Conservation (phyloP, 1,140 invertebrate genomes). For the Calephelis nemesis region DNA sequence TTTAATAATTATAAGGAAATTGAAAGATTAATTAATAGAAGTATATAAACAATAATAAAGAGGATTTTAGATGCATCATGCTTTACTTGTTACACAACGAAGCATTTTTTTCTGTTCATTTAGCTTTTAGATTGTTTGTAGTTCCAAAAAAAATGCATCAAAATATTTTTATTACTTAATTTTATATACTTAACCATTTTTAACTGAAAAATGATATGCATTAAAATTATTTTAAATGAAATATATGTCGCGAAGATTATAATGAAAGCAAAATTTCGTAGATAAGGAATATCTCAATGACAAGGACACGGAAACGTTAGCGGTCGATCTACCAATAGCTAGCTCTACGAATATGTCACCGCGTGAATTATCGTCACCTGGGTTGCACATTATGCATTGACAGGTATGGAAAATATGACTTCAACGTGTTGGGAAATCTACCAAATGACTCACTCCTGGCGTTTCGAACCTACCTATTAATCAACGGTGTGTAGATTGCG, state of each 20-base stretch:
- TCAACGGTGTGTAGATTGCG: slow-evolving; percentile 51
- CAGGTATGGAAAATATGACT: slow-evolving; percentile 9
- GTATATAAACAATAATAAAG: too few relatives aligned
- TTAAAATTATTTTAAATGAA: too few relatives aligned
- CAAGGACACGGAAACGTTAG: slow-evolving; percentile 5
- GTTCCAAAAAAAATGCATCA: too few relatives aligned
- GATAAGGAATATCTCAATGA: slow-evolving; percentile 8
- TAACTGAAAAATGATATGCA: too few relatives aligned
- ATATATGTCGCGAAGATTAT: neutral
- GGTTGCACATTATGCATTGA: slow-evolving; percentile 7
- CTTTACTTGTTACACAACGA: too few relatives aligned
- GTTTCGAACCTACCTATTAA: slow-evolving; percentile 62
- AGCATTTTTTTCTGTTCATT: too few relatives aligned
- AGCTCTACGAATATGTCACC: slow-evolving; percentile 2
- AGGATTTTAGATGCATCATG: too few relatives aligned
- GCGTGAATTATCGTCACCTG: slow-evolving; percentile 3
- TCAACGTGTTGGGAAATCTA: slow-evolving; percentile 24
- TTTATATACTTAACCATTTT: too few relatives aligned
- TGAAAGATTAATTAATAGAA: too few relatives aligned
- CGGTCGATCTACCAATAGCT: neutral
- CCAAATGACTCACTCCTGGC: slow-evolving; percentile 53
- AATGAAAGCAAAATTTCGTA: neutral
- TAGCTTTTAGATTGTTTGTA: too few relatives aligned
- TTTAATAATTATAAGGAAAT: too few relatives aligned
- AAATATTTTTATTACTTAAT: too few relatives aligned